Conservation (phyloP, 2,888 invertebrate species). For the Zootermopsis nevadensis region DNA sequence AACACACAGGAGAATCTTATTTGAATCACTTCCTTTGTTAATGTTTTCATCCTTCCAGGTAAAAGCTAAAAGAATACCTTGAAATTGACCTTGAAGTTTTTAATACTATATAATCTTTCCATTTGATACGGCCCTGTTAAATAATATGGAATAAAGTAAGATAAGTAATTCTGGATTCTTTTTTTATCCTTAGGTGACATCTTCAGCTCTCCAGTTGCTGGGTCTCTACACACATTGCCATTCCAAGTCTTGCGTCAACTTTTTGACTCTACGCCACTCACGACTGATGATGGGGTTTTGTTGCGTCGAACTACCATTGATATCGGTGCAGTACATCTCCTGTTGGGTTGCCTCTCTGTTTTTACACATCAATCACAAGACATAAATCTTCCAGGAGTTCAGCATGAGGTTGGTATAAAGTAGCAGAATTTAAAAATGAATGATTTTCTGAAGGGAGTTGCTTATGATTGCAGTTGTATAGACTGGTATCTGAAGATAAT, state of each 20-base stretch:
- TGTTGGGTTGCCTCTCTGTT: slow-evolving; percentile 88
- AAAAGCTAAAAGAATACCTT: no score
- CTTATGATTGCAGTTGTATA: not conserved
- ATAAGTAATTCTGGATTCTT: not conserved
- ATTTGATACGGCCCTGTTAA: no score
- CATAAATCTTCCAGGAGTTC: slow-evolving; percentile 61
- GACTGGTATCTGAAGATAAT: no score
- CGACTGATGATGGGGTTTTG: slow-evolving; percentile 80
- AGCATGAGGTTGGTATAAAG: slow-evolving; percentile 49
- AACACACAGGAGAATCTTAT: no score
- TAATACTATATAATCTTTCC: no score
- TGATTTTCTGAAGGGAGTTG: not conserved
- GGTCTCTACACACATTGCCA: slow-evolving; percentile 78
- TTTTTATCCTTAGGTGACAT: slow-evolving; percentile 70
- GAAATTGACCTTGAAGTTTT: no score
- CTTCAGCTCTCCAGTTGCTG: slow-evolving; percentile 75
- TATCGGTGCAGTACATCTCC: slow-evolving; percentile 85
- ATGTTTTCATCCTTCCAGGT: no score
- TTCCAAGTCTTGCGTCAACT: slow-evolving; percentile 82
- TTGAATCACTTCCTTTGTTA: no score
- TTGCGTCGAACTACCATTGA: slow-evolving; percentile 83
- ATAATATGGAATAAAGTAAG: no score
- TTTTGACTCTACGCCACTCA: slow-evolving; percentile 80
- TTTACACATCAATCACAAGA: slow-evolving; percentile 84
- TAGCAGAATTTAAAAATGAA: no score